Percentiles rank a stretch among this genome's conserved stretches.
Conservation (phyloP, 2,797 vertebrate species). For the Microhierax caerulescens region DNA sequence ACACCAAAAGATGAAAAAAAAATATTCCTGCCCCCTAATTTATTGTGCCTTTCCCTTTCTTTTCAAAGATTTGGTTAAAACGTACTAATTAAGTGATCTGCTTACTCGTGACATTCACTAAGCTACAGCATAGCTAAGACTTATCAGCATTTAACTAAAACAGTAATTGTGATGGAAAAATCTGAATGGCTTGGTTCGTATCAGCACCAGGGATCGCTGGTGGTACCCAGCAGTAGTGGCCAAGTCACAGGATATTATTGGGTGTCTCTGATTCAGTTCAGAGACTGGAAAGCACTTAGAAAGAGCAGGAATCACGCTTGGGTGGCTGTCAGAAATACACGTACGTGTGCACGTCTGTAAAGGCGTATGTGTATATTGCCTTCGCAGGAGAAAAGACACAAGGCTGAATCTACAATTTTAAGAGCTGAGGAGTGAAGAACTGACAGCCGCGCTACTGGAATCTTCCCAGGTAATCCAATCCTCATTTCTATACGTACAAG, state of each 20-base stretch:
- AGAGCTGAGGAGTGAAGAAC: neutral
- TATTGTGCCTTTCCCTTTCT: neutral
- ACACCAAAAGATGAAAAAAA: neutral
- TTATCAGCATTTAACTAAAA: neutral
- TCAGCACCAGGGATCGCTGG: neutral
- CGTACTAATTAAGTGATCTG: neutral
- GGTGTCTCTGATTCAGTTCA: neutral
- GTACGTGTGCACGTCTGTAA: accelerated
- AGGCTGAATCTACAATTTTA: neutral
- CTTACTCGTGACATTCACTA: neutral
- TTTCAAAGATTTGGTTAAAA: neutral
- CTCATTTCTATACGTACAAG: neutral
- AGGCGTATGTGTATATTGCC: accelerated
- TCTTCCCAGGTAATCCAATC: neutral
- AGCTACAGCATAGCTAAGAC: neutral
- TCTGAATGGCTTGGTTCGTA: neutral
- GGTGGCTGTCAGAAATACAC: neutral
- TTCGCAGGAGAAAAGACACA: neutral
- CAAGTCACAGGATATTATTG: neutral
- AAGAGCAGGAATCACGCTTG: neutral
- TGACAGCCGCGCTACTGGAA: neutral
- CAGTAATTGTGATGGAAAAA: neutral
- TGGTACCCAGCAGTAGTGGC: neutral
- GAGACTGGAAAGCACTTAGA: neutral
- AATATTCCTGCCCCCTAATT: neutral